Conservation (phyloP, 2,888 invertebrate genomes). For the Heteromurus nitidus region DNA sequence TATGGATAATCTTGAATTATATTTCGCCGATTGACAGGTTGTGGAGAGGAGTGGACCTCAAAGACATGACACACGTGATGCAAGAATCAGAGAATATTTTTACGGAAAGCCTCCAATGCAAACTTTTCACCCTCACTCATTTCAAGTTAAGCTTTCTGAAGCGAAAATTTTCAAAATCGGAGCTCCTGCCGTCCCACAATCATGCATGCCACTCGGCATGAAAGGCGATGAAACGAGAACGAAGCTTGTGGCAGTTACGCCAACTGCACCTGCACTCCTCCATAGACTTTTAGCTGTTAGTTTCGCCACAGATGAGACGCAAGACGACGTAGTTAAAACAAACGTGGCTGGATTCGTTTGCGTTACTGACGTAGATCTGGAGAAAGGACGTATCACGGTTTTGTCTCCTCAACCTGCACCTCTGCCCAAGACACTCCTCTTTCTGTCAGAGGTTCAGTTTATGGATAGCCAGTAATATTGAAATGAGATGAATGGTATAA, state of each 20-base stretch:
- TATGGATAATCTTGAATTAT: no score
- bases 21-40: no score
- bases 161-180: constrained; percentile 94
- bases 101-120: constrained; percentile 84
- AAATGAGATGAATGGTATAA: no score
- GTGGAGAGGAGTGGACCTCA: constrained; percentile 87
- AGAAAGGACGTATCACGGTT: constrained; percentile 90
- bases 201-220: constrained; percentile 98
- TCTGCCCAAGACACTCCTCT: constrained; percentile 88
- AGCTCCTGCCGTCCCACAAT: constrained; percentile 93
- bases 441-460: constrained; percentile 94
- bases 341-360: constrained; percentile 94
- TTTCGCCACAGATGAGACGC: constrained; percentile 84
- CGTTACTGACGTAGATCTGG: constrained; percentile 92
- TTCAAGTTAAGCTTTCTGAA: constrained; percentile 93
- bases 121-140: constrained; percentile 93
- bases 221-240: constrained; percentile 92
- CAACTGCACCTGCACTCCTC: constrained; percentile 82
- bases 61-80: constrained; percentile 86
- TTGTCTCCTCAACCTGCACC: constrained; percentile 96
- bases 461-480: constrained; percentile 95
- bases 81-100: constrained; percentile 93
- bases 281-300: constrained; percentile 94
- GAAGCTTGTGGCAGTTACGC: constrained; percentile 88
- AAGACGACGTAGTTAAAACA: constrained; percentile 90